Conservation (phyloP, 1,140 invertebrate species). For the Ptiloglossa arizonensis region DNA sequence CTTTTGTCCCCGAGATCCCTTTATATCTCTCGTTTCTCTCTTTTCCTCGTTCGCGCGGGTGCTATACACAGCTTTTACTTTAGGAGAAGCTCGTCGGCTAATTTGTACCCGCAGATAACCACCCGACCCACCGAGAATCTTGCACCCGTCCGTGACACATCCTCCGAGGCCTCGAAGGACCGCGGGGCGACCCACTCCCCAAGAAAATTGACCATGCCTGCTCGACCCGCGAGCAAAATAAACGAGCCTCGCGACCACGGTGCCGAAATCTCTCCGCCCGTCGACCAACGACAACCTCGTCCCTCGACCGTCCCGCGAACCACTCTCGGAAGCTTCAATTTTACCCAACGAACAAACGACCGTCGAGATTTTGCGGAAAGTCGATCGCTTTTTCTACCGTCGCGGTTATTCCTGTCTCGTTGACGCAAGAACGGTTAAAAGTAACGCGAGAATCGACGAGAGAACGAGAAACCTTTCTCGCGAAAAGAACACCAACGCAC, state of each 20-base stretch:
- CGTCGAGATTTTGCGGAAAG: neutral
- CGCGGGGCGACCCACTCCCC: neutral
- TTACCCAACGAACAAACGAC: neutral
- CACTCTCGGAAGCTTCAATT: neutral
- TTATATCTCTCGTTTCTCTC: constrained; percentile 53
- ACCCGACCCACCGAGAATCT: constrained; percentile 58
- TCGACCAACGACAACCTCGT: neutral
- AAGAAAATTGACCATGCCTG: constrained; percentile 53
- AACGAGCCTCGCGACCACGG: constrained; percentile 5
- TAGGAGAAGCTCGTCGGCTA: constrained; percentile 77
- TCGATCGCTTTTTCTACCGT: too few species aligned
- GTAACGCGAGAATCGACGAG: too few species aligned
- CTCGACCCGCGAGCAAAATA: constrained; percentile 32
- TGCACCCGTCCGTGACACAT: constrained; percentile 71
- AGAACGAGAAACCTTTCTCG: too few species aligned
- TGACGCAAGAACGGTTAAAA: too few species aligned
- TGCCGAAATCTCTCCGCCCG: neutral
- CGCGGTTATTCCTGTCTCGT: too few species aligned
- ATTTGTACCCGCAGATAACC: constrained; percentile 79
- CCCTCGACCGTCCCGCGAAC: constrained; percentile 14
- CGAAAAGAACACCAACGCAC: too few species aligned
- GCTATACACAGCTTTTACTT: constrained; percentile 79
- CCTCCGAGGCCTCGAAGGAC: constrained; percentile 36
- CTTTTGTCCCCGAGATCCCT: constrained; percentile 18
- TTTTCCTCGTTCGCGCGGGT: constrained; percentile 65